Percentiles rank a stretch among this genome's conserved stretches.
These are phyloP conservation scores for Antheraea yamamai DNA, from an alignment of 2,888 invertebrate genomes.

Conservation along the genomic window DNA sequence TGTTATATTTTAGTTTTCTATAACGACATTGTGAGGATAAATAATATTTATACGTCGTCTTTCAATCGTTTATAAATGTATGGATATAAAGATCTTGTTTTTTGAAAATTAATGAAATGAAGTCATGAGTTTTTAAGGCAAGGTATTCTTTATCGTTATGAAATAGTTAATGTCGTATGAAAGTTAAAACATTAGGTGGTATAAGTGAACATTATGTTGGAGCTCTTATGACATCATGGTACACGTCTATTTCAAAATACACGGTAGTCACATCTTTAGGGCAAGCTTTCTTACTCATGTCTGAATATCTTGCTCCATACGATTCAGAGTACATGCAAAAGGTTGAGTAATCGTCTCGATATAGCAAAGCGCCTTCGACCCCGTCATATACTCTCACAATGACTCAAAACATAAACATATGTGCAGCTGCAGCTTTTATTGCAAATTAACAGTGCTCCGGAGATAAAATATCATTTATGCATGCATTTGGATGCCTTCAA, in stretches of 20 bases:
- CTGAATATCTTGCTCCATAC: conserved; percentile 27
- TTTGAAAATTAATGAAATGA: background rate
- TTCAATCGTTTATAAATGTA: background rate
- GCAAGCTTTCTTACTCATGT: conserved; percentile 30
- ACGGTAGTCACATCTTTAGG: conserved; percentile 31
- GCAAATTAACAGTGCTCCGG: conserved; percentile 22
- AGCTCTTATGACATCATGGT: conserved; percentile 8
- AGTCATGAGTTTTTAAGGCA: background rate
- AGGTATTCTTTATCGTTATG: background rate
- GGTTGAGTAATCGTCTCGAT: conserved; percentile 70
- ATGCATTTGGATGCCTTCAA: conserved; percentile 11
- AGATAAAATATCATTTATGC: conserved; percentile 9
- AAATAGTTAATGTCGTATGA: background rate
- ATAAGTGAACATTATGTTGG: background rate
- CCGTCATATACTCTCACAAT: conserved; percentile 51
- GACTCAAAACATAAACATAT: conserved; percentile 57
- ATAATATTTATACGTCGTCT: no score
- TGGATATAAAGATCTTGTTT: background rate
- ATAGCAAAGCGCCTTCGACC: conserved; percentile 52
- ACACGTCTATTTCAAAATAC: conserved; percentile 25
- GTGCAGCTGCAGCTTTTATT: conserved; percentile 43
- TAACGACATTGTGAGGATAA: background rate
- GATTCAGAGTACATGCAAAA: conserved; percentile 31
- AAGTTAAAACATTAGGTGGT: background rate
- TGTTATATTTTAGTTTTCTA: background rate